These are phyloP conservation scores for Chrysemys picta DNA, from an alignment of 2,113 vertebrate species.

Conservation along the genomic window DNA sequence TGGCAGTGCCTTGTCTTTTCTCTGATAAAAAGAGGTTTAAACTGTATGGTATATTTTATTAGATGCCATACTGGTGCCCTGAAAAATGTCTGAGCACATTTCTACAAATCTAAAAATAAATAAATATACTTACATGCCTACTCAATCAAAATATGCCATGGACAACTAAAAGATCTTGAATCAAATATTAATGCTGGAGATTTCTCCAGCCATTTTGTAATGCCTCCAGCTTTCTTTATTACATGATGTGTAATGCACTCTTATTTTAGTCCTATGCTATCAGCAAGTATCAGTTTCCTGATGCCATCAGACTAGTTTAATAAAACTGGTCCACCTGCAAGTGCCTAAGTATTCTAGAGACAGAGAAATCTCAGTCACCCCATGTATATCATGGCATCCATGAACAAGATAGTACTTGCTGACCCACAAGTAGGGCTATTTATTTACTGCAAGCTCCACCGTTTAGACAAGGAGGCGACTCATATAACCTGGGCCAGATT, in stretches of 20 bases:
- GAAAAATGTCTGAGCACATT: conserved; percentile 57
- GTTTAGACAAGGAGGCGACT: neutral
- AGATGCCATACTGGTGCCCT: conserved; percentile 37
- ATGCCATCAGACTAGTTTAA: conserved; percentile 46
- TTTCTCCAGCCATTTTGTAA: conserved; percentile 78
- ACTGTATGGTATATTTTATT: rapidly evolving
- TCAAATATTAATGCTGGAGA: conserved; percentile 84
- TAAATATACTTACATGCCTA: conserved; percentile 74
- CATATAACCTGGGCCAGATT: neutral
- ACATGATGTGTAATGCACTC: conserved; percentile 74
- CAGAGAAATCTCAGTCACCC: neutral
- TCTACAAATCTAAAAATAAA: conserved; percentile 75
- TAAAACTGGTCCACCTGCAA: conserved; percentile 24
- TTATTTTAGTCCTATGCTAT: conserved; percentile 71
- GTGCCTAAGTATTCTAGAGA: neutral
- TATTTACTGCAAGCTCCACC: neutral
- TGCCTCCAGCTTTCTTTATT: conserved; percentile 77
- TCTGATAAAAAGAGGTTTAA: neutral
- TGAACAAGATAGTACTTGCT: neutral
- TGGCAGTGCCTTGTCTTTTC: neutral
- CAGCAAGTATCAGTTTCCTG: conserved; percentile 71
- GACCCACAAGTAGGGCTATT: neutral
- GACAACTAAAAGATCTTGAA: conserved; percentile 82
- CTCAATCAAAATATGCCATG: conserved; percentile 85
- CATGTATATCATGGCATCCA: neutral